Conservation (phyloP, 2,888 invertebrate species). For the Monochamus alternatus region DNA sequence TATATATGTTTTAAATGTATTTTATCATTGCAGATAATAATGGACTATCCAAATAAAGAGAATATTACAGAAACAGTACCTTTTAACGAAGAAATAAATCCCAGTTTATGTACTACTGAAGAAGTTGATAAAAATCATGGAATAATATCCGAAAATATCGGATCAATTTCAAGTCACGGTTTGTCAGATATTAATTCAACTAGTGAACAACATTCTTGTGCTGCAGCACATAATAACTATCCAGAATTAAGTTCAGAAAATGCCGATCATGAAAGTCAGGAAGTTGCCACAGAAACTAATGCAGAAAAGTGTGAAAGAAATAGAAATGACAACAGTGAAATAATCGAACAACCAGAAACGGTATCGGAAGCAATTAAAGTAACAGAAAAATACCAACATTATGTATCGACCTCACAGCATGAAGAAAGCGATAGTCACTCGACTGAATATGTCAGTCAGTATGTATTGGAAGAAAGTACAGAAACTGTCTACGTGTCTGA, state of each 20-base stretch:
- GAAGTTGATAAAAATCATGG: neutral
- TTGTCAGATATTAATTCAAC: neutral
- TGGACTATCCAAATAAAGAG: neutral
- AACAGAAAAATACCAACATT: neutral
- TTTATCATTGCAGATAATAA: neutral
- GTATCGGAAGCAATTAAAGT: neutral
- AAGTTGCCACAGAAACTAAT: neutral
- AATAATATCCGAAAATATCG: constrained; percentile 2
- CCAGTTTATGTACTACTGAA: neutral
- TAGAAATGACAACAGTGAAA: neutral
- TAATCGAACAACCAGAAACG: too few species aligned
- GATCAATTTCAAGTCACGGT: neutral
- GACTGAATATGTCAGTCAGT: constrained; percentile 16
- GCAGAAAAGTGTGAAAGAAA: neutral
- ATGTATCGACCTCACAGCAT: neutral
- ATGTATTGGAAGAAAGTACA: constrained; percentile 23
- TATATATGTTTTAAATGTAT: too few species aligned
- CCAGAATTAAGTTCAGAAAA: neutral
- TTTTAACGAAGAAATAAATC: neutral
- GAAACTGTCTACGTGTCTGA: constrained; percentile 28
- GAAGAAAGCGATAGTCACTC: neutral
- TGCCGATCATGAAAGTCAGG: neutral
- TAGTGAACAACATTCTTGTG: neutral
- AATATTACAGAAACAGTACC: neutral
- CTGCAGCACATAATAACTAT: neutral